Base-by-base conservation (phyloP, 2,888 invertebrate species). In the Lasioglossum malachurum region DNA sequence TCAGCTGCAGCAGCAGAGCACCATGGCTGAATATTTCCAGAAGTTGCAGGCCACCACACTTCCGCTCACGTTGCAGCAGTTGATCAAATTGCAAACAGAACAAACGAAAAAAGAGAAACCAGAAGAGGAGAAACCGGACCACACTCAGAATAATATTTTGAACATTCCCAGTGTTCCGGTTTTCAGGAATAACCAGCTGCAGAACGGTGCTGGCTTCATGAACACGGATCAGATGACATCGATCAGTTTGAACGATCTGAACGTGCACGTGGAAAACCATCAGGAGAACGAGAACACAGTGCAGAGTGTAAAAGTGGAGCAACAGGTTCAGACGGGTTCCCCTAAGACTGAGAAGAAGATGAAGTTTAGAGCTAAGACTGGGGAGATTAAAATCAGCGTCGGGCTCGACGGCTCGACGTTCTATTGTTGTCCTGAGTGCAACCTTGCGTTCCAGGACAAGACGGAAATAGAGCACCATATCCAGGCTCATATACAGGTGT, bases 401-500 rank as follows among this genome's bases (percentile, higher is more conserved):
- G 94, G 94, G 23, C 89, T 94, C 7, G 96, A 96, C 86, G 96
- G 96, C 7, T 95, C 95, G 0, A 95, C 95, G 4, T 91, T 96
- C 35, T 96, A 95, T 85, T 95, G 95, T 86, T 96, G 96, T 91
- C 95, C 96, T 7, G 95, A 96, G 87, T 96, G 96, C 87, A 95
- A 95, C 91, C 92, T 95, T 87, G 95, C 95, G 5, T 95, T 96
- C 91, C 93, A 95, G 27, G 95, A 96, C 87, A 95, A 95, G 89
- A 87, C 93, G 46, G 94, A 96, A 82, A 94, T 96, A 41, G 96
- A 96, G 49, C 95, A 95, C 49, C 96, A 96, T 87, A 93, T 95
- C 86, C 95, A 95, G 83, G 92, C 92, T 73, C 95, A 95, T 78
- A 93, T 95, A 86, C 95, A 94, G 91, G 95, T 95, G 90, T 27